A percentile compares a stretch with the other conserved stretches of the same genome.
phyloP scores from a whole-genome alignment of 1,140 invertebrate genomes.

The Papilio dardanus region DNA sequence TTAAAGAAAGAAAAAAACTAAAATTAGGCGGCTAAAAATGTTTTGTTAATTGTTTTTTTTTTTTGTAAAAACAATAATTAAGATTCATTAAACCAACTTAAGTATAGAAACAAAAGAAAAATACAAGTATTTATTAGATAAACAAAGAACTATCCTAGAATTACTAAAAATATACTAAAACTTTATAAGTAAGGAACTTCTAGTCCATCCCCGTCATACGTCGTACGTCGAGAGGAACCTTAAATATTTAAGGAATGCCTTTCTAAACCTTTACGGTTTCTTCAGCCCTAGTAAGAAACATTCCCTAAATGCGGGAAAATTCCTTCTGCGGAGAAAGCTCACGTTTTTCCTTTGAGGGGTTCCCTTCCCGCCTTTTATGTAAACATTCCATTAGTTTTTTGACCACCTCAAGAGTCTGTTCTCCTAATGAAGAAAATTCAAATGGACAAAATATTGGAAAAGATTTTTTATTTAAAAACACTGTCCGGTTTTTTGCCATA shows the following conservation, averaged over 20 bases:
- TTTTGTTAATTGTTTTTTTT: too few relatives aligned
- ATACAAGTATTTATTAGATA: too few relatives aligned
- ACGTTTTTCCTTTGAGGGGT: constrained; percentile 45
- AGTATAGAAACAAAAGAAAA: too few relatives aligned
- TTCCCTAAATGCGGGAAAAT: constrained; percentile 81
- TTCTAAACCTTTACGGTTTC: constrained; percentile 43
- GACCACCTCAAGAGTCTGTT: constrained; percentile 55
- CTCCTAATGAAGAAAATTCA: constrained; percentile 77
- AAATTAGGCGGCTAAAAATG: not conserved
- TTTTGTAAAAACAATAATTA: too few relatives aligned
- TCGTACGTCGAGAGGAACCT: constrained; percentile 33
- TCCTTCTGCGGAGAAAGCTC: constrained; percentile 67
- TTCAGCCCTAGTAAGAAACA: constrained; percentile 76
- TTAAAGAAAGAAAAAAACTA: too few relatives aligned
- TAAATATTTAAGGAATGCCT: constrained; percentile 48
- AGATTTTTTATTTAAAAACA: constrained; percentile 61
- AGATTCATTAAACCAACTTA: too few relatives aligned
- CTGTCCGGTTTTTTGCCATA: not conserved
- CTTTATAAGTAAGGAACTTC: too few relatives aligned
- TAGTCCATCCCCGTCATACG: too few relatives aligned
- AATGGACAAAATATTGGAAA: constrained; percentile 68
- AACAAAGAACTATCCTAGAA: too few relatives aligned
- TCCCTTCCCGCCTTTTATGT: constrained; percentile 43
- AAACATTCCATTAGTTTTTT: constrained; percentile 65
- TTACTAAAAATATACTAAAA: not conserved